Evolutionary conservation across 2,888 invertebrate genomes (phyloP).

Genomic region (Pollenia amentaria): DNA sequence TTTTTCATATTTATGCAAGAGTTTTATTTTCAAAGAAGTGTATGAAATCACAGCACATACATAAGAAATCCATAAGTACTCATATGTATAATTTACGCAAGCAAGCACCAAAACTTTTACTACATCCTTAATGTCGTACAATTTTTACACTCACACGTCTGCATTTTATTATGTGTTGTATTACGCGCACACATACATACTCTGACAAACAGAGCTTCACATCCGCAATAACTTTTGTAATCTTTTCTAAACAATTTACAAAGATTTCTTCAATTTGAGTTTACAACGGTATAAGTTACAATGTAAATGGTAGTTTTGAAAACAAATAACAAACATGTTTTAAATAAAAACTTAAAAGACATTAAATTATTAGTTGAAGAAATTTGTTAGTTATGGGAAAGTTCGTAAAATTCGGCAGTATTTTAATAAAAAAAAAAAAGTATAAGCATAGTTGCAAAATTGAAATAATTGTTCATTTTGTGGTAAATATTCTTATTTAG

Average conservation of each 20-base stretch:
- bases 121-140: slow-evolving; percentile 19
- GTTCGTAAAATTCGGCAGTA: too few relatives aligned
- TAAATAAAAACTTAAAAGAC: too few relatives aligned
- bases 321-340: too few relatives aligned
- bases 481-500: not conserved
- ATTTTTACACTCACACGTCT: slow-evolving; percentile 19
- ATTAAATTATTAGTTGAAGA: too few relatives aligned
- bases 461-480: too few relatives aligned
- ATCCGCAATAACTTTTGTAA: slow-evolving; percentile 31
- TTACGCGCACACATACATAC: not conserved
- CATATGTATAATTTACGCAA: not conserved
- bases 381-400: too few relatives aligned
- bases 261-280: not conserved
- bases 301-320: too few relatives aligned
- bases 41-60: slow-evolving; percentile 21
- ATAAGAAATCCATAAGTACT: not conserved
- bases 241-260: slow-evolving; percentile 8
- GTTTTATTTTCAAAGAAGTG: slow-evolving; percentile 16
- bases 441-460: too few relatives aligned
- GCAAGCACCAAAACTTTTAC: not conserved
- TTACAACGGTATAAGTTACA: not conserved
- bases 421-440: too few relatives aligned
- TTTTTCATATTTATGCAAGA: not conserved
- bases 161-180: slow-evolving; percentile 25
- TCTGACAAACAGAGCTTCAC: not conserved